A percentile compares a stretch with the other conserved stretches of the same genome.
Evolutionary conservation across 2,113 vertebrate genomes (phyloP).

Genomic region (Cynopterus brachyotis): DNA sequence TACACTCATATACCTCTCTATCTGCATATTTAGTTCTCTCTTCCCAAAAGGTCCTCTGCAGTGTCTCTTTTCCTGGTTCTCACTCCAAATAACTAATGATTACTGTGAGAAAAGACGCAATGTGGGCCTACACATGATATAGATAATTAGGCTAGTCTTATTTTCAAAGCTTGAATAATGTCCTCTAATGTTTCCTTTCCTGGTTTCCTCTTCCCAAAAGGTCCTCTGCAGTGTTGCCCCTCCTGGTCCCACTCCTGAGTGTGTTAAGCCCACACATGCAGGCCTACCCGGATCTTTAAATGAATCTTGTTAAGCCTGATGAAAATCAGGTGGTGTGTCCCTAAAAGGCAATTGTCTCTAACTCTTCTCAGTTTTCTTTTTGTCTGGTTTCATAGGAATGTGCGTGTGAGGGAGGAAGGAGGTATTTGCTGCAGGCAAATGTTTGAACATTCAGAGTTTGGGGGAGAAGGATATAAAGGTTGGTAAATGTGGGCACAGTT

Average conservation of each 20-base stretch:
- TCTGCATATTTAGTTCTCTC: not conserved
- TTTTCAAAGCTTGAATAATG: constrained; percentile 42
- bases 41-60: not conserved
- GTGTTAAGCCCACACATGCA: not conserved
- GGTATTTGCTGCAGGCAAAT: constrained; percentile 28
- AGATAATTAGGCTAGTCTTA: constrained; percentile 50
- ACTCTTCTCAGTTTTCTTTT: not conserved
- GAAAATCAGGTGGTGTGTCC: not conserved
- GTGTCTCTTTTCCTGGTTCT: not conserved
- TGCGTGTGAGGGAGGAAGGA: not conserved
- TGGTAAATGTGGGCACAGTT: not conserved
- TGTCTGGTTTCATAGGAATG: constrained; percentile 53
- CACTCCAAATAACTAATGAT: not conserved
- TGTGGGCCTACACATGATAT: not conserved
- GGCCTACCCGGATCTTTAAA: not conserved
- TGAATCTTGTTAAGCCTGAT: not conserved
- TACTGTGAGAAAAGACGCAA: no score
- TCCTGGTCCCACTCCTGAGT: no score
- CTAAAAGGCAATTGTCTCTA: not conserved
- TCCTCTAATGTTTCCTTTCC: no score
- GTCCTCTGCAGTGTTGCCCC: no score
- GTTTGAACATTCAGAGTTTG: constrained; percentile 1
- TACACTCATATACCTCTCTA: no score
- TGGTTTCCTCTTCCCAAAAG: no score
- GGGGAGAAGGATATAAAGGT: not conserved